phyloP scores from a whole-genome alignment of 2,797 vertebrate genomes.

The Podargus strigoides region DNA sequence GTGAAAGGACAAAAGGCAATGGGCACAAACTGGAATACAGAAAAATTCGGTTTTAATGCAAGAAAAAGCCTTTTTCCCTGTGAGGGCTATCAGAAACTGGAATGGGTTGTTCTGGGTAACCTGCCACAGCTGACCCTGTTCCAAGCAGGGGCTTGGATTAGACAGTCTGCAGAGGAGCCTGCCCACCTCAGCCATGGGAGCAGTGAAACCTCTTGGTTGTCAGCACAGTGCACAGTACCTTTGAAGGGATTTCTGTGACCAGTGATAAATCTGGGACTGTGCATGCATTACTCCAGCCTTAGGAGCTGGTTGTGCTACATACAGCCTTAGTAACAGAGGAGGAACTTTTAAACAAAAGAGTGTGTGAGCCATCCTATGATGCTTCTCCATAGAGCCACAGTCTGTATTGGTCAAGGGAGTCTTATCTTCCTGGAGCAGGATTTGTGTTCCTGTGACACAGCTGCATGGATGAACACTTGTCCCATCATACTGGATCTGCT shows the following conservation, averaged over 20 bases:
- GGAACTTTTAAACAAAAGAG: not conserved
- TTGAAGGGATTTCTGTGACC: not conserved
- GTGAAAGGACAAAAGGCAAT: too few species aligned
- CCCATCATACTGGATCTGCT: not conserved
- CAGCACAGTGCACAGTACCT: not conserved
- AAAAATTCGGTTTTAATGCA: not conserved
- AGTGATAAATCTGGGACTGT: not conserved
- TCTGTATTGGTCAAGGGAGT: not conserved
- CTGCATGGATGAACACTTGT: not conserved
- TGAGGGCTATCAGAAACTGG: not conserved
- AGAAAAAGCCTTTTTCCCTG: not conserved
- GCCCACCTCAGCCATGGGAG: not conserved
- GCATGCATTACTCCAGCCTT: not conserved
- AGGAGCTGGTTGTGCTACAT: not conserved
- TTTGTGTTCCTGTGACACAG: not conserved
- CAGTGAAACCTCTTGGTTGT: not conserved
- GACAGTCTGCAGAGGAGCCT: not conserved
- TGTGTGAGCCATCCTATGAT: rapidly evolving
- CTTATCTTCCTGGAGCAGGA: not conserved
- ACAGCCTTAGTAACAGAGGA: not conserved
- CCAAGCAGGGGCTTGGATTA: not conserved
- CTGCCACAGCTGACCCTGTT: not conserved
- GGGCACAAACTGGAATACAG: not conserved
- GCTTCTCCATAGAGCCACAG: not conserved
- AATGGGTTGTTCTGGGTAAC: not conserved